Conservation (phyloP, 2,113 vertebrate genomes). For the Oncorhynchus masou region DNA sequence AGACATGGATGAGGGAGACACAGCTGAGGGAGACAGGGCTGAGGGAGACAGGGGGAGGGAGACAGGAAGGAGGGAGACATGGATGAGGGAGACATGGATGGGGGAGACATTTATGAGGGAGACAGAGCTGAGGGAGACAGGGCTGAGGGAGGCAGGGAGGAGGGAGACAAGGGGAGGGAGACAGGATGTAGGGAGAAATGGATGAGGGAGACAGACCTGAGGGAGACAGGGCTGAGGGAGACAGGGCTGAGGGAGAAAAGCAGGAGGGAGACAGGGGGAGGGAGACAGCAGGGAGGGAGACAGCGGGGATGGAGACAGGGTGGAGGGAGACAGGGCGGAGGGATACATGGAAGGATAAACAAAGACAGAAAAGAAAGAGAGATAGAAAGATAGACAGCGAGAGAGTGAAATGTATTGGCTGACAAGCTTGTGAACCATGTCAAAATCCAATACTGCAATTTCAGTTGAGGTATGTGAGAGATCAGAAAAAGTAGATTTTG, state of each 20-base stretch:
- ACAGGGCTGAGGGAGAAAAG: not conserved
- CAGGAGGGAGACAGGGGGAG: not conserved
- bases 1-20: not conserved
- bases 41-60: slow-evolving; percentile 30
- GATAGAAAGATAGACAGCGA: slow-evolving; percentile 3
- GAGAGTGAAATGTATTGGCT: slow-evolving; percentile 24
- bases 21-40: not conserved
- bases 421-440: slow-evolving; percentile 52
- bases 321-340: slow-evolving; percentile 35
- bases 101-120: no score
- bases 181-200: not conserved
- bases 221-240: not conserved
- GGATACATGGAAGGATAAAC: not conserved
- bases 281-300: not conserved
- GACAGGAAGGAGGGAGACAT: slow-evolving; percentile 24
- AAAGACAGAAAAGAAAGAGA: not conserved
- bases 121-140: no score
- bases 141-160: no score
- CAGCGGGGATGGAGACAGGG: slow-evolving; percentile 15
- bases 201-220: slow-evolving; percentile 16
- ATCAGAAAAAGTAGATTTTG: slow-evolving; percentile 42
- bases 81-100: slow-evolving; percentile 13
- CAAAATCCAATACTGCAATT: slow-evolving; percentile 31
- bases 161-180: not conserved
- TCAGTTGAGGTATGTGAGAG: slow-evolving; percentile 33